Conservation (phyloP, 2,888 invertebrate species). For the Pogonocherus hispidulus region DNA sequence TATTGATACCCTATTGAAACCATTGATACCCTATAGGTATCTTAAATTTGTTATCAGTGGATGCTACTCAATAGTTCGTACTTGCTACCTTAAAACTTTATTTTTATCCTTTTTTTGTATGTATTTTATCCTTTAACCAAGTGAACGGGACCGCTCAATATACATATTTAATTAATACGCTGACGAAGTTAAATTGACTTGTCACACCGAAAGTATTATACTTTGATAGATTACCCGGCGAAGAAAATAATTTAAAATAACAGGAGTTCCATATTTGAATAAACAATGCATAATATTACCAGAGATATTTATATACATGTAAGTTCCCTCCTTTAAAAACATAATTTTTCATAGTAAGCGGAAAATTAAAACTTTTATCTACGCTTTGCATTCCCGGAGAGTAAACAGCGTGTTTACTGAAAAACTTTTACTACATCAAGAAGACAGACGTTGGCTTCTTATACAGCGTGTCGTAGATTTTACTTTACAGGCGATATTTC, state of each 20-base stretch:
- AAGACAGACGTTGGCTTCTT: background rate
- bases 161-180: background rate
- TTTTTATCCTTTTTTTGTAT: no score
- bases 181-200: constrained; percentile 32
- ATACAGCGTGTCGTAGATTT: background rate
- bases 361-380: constrained; percentile 4
- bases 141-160: constrained; percentile 20
- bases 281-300: background rate
- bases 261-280: constrained; percentile 13
- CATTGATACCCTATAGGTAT: no score
- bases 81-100: no score
- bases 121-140: no score
- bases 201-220: constrained; percentile 31
- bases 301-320: constrained; percentile 7
- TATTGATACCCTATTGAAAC: no score
- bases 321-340: background rate
- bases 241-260: constrained; percentile 24
- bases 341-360: background rate
- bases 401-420: background rate
- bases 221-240: constrained; percentile 33
- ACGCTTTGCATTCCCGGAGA: background rate
- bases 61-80: no score
- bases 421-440: background rate
- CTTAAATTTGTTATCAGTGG: no score
- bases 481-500: background rate